phyloP scores from a whole-genome alignment of 2,113 vertebrate species.

The Trogon surrucura region DNA sequence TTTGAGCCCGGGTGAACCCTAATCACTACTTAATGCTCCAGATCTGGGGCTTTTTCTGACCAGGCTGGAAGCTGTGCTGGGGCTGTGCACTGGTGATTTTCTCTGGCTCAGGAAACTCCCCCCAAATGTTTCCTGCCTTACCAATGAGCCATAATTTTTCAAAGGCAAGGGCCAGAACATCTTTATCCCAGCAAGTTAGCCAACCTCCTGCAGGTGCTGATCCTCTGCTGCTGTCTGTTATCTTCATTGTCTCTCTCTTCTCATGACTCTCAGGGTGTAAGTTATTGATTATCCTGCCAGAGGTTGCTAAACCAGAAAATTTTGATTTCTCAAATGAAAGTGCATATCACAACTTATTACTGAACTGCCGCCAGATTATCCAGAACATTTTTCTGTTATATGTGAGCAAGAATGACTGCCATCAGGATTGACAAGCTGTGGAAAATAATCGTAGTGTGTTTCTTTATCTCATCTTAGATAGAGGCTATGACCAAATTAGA shows the following conservation, averaged over 20 bases:
- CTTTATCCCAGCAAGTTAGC: not conserved
- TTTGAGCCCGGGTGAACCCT: not conserved
- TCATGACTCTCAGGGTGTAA: not conserved
- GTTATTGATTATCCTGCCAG: constrained; percentile 20
- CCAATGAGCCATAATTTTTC: not conserved
- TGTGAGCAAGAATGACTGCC: not conserved
- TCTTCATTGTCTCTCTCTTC: not conserved
- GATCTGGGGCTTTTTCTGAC: not conserved
- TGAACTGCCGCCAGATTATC: not conserved
- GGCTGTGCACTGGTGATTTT: not conserved
- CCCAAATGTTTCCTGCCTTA: not conserved
- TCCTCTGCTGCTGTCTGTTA: not conserved
- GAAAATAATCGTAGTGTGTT: not conserved
- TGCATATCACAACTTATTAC: not conserved
- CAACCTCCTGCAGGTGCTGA: not conserved
- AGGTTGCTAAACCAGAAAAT: not conserved
- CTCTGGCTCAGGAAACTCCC: not conserved
- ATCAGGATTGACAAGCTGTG: not conserved
- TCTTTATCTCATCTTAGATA: not conserved
- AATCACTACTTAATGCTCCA: not conserved
- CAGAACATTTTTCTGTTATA: not conserved
- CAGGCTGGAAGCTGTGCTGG: not conserved
- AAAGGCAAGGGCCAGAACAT: not conserved
- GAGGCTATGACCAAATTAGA: not conserved
- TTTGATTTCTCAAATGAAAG: not conserved